Conservation (phyloP, 2,113 vertebrate genomes). For the Chauna torquata region DNA sequence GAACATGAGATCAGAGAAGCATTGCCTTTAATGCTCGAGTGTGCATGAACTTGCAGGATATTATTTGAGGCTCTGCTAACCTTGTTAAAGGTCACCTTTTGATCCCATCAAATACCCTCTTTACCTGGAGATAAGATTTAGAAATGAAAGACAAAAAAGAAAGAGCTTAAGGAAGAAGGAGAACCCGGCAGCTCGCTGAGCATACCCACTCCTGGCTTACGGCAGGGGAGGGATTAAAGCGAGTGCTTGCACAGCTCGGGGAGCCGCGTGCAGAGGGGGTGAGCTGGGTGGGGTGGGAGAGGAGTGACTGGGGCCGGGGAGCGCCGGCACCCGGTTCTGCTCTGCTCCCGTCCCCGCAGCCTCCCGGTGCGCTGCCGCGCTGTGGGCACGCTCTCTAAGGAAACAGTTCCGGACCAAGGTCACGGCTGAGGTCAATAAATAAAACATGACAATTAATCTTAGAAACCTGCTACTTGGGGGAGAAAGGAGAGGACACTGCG, state of each 20-base stretch:
- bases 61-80: constrained; percentile 48
- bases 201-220: accelerated
- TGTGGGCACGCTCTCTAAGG: accelerated
- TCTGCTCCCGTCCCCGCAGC: neutral
- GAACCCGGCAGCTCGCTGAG: neutral
- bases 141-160: constrained; percentile 63
- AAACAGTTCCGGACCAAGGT: neutral
- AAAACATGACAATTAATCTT: constrained; percentile 61
- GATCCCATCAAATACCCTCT: constrained; percentile 42
- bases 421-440: constrained; percentile 47
- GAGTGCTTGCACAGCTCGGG: accelerated
- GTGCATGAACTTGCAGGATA: neutral
- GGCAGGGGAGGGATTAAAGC: neutral
- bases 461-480: neutral
- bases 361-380: neutral
- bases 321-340: neutral
- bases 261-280: too few species aligned
- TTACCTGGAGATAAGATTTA: constrained; percentile 59
- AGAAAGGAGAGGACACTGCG: constrained; percentile 56
- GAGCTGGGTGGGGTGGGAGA: accelerated
- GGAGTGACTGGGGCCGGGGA: neutral
- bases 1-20: constrained; percentile 41
- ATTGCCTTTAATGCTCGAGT: neutral
- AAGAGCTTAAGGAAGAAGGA: constrained; percentile 41
- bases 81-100: constrained; percentile 55